Evolutionary conservation across 2,113 vertebrate species (phyloP).

Genomic region (Ginglymostoma cirratum): DNA sequence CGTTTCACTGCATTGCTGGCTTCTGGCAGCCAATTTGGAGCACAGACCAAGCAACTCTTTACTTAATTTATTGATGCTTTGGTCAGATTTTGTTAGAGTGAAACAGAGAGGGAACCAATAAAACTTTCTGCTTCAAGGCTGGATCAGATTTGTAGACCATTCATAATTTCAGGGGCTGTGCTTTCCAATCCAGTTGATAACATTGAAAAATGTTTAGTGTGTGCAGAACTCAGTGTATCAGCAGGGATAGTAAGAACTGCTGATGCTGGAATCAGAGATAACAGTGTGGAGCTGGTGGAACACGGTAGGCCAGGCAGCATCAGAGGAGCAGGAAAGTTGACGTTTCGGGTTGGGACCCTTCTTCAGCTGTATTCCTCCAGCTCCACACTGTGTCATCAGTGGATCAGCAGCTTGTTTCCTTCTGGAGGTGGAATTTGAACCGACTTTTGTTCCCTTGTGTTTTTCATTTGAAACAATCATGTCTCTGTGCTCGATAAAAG

Average conservation of each 20-base stretch:
- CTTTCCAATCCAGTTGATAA: neutral
- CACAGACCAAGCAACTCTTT: neutral
- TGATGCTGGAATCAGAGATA: no score
- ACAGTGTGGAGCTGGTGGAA: no score
- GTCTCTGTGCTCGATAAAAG: conserved; percentile 5
- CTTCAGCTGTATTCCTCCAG: no score
- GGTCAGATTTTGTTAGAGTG: neutral
- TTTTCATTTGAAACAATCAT: conserved; percentile 9
- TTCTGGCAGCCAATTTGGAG: neutral
- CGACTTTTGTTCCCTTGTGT: neutral
- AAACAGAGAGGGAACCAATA: neutral
- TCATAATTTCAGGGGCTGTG: neutral
- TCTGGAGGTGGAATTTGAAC: conserved; percentile 25
- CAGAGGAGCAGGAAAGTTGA: no score
- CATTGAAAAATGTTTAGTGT: neutral
- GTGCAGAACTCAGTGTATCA: neutral
- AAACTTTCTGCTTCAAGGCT: neutral
- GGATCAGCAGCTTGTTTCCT: neutral
- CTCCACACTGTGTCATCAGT: neutral
- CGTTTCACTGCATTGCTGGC: neutral
- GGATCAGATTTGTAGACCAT: neutral
- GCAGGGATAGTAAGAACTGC: no score
- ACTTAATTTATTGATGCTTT: neutral
- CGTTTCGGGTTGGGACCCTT: no score
- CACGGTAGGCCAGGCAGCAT: no score